Evolutionary conservation across 2,888 invertebrate species (phyloP), one percentile per base, ranked within the genome.

Genomic region (Osmoderma eremita): DNA sequence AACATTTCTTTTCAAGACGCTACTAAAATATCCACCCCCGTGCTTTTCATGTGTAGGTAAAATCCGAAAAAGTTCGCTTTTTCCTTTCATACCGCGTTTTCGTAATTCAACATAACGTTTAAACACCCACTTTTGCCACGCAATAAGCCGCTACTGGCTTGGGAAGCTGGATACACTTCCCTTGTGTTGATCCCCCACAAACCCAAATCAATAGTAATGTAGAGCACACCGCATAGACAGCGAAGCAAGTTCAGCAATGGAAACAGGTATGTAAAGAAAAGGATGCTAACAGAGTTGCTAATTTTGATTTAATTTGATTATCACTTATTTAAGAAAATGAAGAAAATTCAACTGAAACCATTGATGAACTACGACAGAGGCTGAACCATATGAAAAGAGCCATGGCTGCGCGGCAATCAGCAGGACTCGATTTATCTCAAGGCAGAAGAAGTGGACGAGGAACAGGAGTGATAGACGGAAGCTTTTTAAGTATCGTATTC

Each of bases 401-500:
- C 81, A 92, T 94, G 90, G 91, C 91, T 56, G 92, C 93, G 73
- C 83, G 91, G 30, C 87, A 87, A 73, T 83, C 85, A 0, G 80
- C 82, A 0, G 85, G 84, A 0, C 77, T 82, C 2, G 84, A 84
- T 62, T 85, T 84, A 72, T 81, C 70, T 72, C 78, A 82, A 75
- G 76, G 78, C 75, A 72, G 75, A 73, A 75, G 77, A 78, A 75
- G 76, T 75, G 69, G 76, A 78, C 74, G 74, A 15, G 75, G 74
- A 38, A 71, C 81, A n/a, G 88, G 86, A 42, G 89, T 94, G 78
- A 93, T 94, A 48, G 92, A 94, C 77, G 91, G 91, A 0, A 91
- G 90, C 78, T 92, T 94, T 78, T 84, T 95, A 0, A 93, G 93
- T 75, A 87, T 93, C 74, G 92, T 94, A 39, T 94, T 94, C 76